Conservation (phyloP, 2,797 vertebrate genomes). For the Cynodonichthys magdalenae region DNA sequence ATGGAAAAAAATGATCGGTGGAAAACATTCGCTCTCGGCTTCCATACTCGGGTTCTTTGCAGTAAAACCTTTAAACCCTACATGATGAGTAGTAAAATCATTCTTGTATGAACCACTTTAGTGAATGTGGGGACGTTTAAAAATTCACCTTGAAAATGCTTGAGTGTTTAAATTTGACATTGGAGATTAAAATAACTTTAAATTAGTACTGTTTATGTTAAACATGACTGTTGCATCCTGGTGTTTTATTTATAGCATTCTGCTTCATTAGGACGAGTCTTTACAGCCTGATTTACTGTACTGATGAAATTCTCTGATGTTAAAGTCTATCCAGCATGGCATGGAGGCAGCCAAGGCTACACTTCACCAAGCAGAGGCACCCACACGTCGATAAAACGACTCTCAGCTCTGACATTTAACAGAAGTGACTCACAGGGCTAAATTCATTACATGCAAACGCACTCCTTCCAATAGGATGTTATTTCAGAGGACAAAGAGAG, state of each 20-base stretch:
- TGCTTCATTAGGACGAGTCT: not conserved
- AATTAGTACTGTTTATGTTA: too few species aligned
- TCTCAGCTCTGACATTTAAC: slow-evolving; percentile 43
- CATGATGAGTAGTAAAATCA: too few species aligned
- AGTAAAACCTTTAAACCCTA: too few species aligned
- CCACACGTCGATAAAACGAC: slow-evolving; percentile 14
- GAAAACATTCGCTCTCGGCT: too few species aligned
- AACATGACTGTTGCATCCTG: not conserved
- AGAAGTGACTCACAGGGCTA: slow-evolving; percentile 26
- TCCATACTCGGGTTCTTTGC: too few species aligned
- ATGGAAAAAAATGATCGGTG: too few species aligned
- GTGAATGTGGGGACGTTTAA: too few species aligned
- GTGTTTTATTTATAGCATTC: not conserved
- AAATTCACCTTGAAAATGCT: too few species aligned
- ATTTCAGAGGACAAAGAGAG: slow-evolving; percentile 28
- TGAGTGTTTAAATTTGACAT: too few species aligned
- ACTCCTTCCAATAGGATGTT: slow-evolving; percentile 2
- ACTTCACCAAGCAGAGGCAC: not conserved
- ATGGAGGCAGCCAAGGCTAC: not conserved
- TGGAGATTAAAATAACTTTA: too few species aligned
- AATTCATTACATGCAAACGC: slow-evolving; percentile 25
- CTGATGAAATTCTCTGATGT: not conserved
- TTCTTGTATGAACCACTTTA: too few species aligned
- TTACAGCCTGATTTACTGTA: not conserved
- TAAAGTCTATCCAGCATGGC: not conserved